Evolutionary conservation across 2,797 vertebrate species (phyloP), one percentile per base, ranked within the genome.

Genomic region (Psittacula echo): DNA sequence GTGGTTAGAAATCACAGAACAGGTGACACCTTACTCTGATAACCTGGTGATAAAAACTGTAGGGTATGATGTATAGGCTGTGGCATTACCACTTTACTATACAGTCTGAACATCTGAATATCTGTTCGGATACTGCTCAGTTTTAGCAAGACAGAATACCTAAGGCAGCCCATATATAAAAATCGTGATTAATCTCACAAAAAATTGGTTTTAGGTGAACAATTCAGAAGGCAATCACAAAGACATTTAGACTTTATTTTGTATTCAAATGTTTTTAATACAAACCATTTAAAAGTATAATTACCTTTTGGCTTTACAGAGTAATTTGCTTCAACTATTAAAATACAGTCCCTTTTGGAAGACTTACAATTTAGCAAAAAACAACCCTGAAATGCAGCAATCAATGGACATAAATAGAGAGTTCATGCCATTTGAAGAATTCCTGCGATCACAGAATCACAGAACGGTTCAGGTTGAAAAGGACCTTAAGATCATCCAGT

Each of bases 11-110:
- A 98, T 98, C 98, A 98, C 93, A 93, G 88, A 97, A 92, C 94
- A 97, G 97, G 97, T 98, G 98, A 98, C 98, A 98, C 96, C 95
- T 98, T 96, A 79, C 95, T 93, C 97, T 98, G 97, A 98, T 98
- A 98, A 98, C 89, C 96, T 92, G 97, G 95, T 95, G 97, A 98
- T 98, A 98, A 98, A 98, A 98, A 88, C 94, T 93, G 83, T 22
- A 97, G 91, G 53, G 47, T 92, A 81, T 98, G 97, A 98, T 98
- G 93, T 97, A 98, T 97, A 96, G 97, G 95, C 77, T 91, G 88
- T 86, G 87, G 53, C 3, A 2, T 53, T 95, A 71, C 89, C 94
- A 95, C 85, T 95, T 79, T 39, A 75, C 94, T 93, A 78, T 87
- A 93, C 89, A 89, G 94, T 90, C 81, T 94, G 94, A 97, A 95